Evolutionary conservation across 2,888 invertebrate genomes (phyloP).

Genomic region (Eudemis profundana): DNA sequence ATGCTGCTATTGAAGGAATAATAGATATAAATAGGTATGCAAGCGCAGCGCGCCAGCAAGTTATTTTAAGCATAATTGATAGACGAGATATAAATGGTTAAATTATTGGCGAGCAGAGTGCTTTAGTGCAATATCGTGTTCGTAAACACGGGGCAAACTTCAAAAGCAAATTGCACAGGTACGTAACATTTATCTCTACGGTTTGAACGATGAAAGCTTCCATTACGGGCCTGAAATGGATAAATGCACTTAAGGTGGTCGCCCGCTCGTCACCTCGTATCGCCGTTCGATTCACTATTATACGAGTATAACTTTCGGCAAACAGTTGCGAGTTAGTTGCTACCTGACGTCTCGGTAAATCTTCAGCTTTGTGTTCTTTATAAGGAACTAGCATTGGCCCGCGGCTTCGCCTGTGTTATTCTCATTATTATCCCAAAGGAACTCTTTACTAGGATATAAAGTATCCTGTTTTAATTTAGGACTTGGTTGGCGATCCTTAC

Average conservation of each 20-base stretch:
- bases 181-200: constrained; percentile 72
- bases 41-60: constrained; percentile 50
- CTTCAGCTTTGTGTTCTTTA: not conserved
- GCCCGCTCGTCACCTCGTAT: constrained; percentile 49
- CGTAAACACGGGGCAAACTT: constrained; percentile 64
- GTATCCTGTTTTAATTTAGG: too few species aligned
- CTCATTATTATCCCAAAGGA: too few species aligned
- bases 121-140: constrained; percentile 74
- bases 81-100: constrained; percentile 65
- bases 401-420: too few species aligned
- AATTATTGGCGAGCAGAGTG: constrained; percentile 62
- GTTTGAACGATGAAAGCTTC: constrained; percentile 74
- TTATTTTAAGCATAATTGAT: constrained; percentile 62
- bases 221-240: constrained; percentile 75
- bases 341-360: not conserved
- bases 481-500: too few species aligned
- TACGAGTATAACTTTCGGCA: constrained; percentile 51
- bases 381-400: too few species aligned
- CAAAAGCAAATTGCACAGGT: constrained; percentile 76
- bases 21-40: constrained; percentile 52
- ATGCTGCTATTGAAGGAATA: constrained; percentile 44
- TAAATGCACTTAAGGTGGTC: constrained; percentile 76
- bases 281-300: constrained; percentile 59
- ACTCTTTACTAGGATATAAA: too few species aligned
- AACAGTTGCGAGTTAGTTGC: constrained; percentile 37